phyloP scores from a whole-genome alignment of 2,888 invertebrate genomes.

The Slavum lentiscoides region DNA sequence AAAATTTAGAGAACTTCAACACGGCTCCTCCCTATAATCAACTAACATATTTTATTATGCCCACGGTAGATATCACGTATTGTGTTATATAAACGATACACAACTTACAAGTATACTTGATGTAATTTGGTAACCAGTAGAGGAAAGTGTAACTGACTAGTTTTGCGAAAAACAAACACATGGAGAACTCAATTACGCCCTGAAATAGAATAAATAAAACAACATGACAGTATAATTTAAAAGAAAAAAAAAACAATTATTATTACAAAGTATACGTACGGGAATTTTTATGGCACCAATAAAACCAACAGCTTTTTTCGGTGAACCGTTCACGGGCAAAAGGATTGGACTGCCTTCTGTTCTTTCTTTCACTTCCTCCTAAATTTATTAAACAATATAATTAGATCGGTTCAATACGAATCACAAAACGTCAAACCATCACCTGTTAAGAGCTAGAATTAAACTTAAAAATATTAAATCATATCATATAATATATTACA shows the following conservation, averaged over 20 bases:
- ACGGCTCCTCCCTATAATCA: too few species aligned
- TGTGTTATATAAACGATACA: background rate
- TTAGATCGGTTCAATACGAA: background rate
- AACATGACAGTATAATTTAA: too few species aligned
- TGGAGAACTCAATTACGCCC: conserved; percentile 82
- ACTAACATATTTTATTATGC: too few species aligned
- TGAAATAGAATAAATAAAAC: background rate
- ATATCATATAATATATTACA: background rate
- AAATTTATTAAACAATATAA: conserved; percentile 22
- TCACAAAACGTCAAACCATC: conserved; percentile 2
- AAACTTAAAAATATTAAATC: background rate
- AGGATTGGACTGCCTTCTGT: conserved; percentile 61
- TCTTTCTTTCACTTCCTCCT: conserved; percentile 57
- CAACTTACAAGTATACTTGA: conserved; percentile 79
- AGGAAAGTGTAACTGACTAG: conserved; percentile 95
- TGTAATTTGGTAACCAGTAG: conserved; percentile 93
- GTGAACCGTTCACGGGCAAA: conserved; percentile 54
- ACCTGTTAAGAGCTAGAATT: conserved; percentile 33
- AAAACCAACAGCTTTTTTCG: conserved; percentile 73
- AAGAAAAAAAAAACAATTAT: too few species aligned
- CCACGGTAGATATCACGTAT: too few species aligned
- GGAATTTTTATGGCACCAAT: conserved; percentile 80
- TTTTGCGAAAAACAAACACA: conserved; percentile 94
- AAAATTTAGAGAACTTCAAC: too few species aligned
- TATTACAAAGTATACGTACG: conserved; percentile 59